phyloP scores from a whole-genome alignment of 2,888 invertebrate genomes.

The Lycocerus yunnanus region DNA sequence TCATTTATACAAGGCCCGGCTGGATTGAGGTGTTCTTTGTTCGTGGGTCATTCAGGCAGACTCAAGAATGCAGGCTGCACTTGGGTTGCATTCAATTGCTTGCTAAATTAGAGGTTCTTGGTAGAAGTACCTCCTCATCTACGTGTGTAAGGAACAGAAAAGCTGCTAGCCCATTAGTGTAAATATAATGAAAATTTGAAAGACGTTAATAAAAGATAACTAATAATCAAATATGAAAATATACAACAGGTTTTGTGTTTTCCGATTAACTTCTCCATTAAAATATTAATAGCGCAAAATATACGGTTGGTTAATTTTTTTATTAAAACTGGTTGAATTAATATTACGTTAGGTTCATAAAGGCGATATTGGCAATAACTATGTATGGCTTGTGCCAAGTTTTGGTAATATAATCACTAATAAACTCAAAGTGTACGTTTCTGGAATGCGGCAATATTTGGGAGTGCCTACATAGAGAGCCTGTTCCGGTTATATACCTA shows the following conservation, averaged over 20 bases:
- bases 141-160: constrained; percentile 11
- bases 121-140: constrained; percentile 12
- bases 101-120: constrained; percentile 29
- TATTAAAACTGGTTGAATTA: background rate
- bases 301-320: background rate
- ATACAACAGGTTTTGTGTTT: background rate
- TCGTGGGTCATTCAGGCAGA: constrained; percentile 39
- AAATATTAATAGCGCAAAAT: background rate
- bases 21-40: constrained; percentile 36
- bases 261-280: background rate
- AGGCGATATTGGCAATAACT: background rate
- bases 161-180: background rate
- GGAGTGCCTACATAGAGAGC: constrained; percentile 28
- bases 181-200: background rate
- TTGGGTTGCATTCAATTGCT: constrained; percentile 28
- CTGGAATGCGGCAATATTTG: constrained; percentile 30
- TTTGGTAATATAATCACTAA: constrained; percentile 21
- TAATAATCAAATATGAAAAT: background rate
- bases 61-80: constrained; percentile 38
- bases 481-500: constrained; percentile 25
- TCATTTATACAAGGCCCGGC: constrained; percentile 37
- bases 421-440: constrained; percentile 19
- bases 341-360: background rate
- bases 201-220: background rate
- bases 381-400: constrained; percentile 6